Base-by-base conservation (phyloP, 2,113 vertebrate species). In the Rhynchopsitta pachyrhyncha region DNA sequence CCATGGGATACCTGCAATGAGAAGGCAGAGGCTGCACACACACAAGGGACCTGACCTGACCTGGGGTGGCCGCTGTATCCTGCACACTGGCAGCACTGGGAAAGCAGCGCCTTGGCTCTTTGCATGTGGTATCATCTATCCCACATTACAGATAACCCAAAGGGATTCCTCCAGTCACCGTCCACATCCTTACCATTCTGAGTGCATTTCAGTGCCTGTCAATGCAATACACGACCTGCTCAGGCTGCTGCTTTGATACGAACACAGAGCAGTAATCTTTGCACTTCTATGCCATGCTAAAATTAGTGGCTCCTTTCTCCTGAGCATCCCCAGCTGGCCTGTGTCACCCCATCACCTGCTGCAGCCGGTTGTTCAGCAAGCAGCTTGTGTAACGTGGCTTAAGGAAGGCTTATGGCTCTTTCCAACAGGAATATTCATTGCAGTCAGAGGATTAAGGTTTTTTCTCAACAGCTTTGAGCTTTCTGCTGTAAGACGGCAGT, bases 261-360 rank as follows among this genome's bases (percentile, higher is more conserved):
- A 39, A 50, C 52, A 83, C 59, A 83, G 64, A 84, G 33, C 66
- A 44, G 87, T 84, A 41, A 71, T 86, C 83, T 91, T 87, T 35
- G 64, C 55, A 24, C 10, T 67, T 82, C 57, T 39, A 46, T 75
- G 67, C 64, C 82, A 29, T 39, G 83, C 24, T 95, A 81, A 90
- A 94, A 95, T 93, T 88, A 92, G 82, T 50, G 4, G 17, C 82
- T 77, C 68, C 91, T 80, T 69, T 64, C 88, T 79, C 35, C 66
- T 0, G 7, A 46, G 53, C 75, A 46, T 77, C 93, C 50, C 10
- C 4, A 50, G 39, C 82, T 84, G 91, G 89, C 85, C 64, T 4
- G 33, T 75, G 60, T 93, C 91, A 63, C 47, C 14, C 57, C 39
- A 52, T 96, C 89, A 78, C 95, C 95, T 92, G 93, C 90, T 92